A percentile compares a stretch with the other conserved stretches of the same genome.
These are phyloP conservation scores for Lerista edwardsae DNA, from an alignment of 2,797 vertebrate species.

Conservation along the genomic window DNA sequence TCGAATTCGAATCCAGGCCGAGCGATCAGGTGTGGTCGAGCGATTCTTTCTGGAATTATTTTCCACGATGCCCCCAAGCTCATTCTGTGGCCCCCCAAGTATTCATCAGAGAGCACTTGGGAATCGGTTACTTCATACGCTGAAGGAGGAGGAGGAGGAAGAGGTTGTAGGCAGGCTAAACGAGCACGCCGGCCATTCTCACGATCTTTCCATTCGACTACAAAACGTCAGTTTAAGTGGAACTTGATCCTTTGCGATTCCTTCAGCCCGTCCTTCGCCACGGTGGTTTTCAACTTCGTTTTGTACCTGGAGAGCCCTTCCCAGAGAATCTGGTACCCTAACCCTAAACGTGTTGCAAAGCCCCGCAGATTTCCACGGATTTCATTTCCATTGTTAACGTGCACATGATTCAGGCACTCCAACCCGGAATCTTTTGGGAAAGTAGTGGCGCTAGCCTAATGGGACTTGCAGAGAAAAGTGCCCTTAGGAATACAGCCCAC, in stretches of 20 bases:
- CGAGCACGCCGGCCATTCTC: slow-evolving; percentile 35
- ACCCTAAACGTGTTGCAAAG: too few species aligned
- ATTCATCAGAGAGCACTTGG: slow-evolving; percentile 77
- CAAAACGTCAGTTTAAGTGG: slow-evolving; percentile 13
- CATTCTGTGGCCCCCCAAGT: slow-evolving; percentile 67
- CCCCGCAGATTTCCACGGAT: too few species aligned
- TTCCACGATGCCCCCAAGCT: slow-evolving; percentile 87
- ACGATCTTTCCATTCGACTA: slow-evolving; percentile 6
- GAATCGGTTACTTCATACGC: slow-evolving; percentile 71
- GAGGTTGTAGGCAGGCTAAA: neutral
- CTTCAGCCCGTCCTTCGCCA: too few species aligned
- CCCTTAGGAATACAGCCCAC: too few species aligned
- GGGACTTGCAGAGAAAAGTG: too few species aligned
- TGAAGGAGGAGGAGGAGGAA: neutral
- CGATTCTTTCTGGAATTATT: slow-evolving; percentile 88
- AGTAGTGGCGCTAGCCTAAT: too few species aligned
- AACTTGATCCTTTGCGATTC: neutral
- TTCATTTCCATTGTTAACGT: too few species aligned
- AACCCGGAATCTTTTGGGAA: too few species aligned
- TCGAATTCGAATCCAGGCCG: slow-evolving; percentile 83
- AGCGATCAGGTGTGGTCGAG: slow-evolving; percentile 88
- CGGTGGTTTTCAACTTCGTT: too few species aligned
- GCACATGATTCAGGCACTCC: too few species aligned
- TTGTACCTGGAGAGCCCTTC: too few species aligned
- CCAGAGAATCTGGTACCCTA: too few species aligned